A percentile compares a stretch with the other conserved stretches of the same genome.
Evolutionary conservation across 2,113 vertebrate species (phyloP).

Genomic region (Oostethus manadensis): DNA sequence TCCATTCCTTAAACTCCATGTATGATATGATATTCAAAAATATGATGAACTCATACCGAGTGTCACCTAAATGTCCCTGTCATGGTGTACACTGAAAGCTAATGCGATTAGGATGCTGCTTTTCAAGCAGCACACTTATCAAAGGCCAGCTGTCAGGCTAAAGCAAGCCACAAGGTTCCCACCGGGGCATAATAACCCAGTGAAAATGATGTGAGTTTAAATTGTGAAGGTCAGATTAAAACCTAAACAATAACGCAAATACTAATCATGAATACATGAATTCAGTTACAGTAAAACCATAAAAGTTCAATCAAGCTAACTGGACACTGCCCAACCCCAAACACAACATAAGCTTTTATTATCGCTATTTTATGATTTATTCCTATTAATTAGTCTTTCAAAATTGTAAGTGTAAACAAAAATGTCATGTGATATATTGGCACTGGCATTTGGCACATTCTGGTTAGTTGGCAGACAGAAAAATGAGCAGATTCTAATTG

Average conservation of each 20-base stretch:
- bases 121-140: slow-evolving; percentile 33
- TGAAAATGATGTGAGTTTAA: slow-evolving; percentile 22
- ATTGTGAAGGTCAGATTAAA: slow-evolving; percentile 48
- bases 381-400: too few species aligned
- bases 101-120: slow-evolving; percentile 40
- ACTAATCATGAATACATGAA: neutral
- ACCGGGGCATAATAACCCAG: slow-evolving; percentile 31
- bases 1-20: too few species aligned
- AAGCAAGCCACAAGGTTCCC: slow-evolving; percentile 11
- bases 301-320: too few species aligned
- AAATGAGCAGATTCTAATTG: too few species aligned
- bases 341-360: too few species aligned
- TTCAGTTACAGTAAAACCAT: neutral
- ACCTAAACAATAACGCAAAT: slow-evolving; percentile 14
- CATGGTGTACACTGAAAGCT: slow-evolving; percentile 29
- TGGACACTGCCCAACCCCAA: too few species aligned
- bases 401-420: too few species aligned
- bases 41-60: slow-evolving; percentile 4
- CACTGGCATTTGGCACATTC: too few species aligned
- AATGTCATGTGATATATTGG: too few species aligned
- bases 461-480: too few species aligned
- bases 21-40: neutral
- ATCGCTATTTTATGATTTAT: too few species aligned
- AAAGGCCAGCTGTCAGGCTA: slow-evolving; percentile 29
- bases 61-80: slow-evolving; percentile 26